These are phyloP conservation scores for Patagioenas fasciata DNA, from an alignment of 2,113 vertebrate species.

Conservation along the genomic window DNA sequence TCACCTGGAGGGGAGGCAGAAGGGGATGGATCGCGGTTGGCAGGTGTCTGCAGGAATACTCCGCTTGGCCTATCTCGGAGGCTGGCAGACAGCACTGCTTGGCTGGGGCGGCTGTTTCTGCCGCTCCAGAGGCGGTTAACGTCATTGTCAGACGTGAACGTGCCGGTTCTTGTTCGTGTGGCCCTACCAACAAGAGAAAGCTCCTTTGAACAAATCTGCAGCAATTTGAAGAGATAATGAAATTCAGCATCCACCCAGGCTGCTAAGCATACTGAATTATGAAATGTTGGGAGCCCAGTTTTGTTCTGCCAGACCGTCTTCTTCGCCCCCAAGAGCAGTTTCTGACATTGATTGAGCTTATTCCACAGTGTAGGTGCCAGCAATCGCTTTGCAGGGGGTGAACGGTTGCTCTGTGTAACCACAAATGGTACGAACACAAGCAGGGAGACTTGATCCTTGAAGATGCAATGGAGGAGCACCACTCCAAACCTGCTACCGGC, in stretches of 20 bases:
- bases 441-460: background rate
- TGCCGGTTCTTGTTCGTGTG: slow-evolving; percentile 51
- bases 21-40: slow-evolving; percentile 39
- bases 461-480: background rate
- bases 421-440: background rate
- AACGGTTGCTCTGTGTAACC: background rate
- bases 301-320: background rate
- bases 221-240: slow-evolving; percentile 37
- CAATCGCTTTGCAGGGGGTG: background rate
- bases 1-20: slow-evolving; percentile 59
- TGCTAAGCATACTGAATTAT: background rate
- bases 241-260: slow-evolving; percentile 42
- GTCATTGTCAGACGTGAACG: slow-evolving; percentile 17
- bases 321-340: background rate
- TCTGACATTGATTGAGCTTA: background rate
- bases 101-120: slow-evolving; percentile 2
- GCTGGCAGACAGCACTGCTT: slow-evolving; percentile 6
- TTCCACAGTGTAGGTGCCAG: background rate
- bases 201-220: slow-evolving; percentile 50
- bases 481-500: background rate
- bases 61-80: background rate
- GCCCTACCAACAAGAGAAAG: background rate
- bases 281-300: background rate
- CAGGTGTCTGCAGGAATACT: slow-evolving; percentile 52
- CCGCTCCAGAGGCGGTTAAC: background rate